Evolutionary conservation across 2,888 invertebrate species (phyloP).

Genomic region (Drosophila vallismaia): DNA sequence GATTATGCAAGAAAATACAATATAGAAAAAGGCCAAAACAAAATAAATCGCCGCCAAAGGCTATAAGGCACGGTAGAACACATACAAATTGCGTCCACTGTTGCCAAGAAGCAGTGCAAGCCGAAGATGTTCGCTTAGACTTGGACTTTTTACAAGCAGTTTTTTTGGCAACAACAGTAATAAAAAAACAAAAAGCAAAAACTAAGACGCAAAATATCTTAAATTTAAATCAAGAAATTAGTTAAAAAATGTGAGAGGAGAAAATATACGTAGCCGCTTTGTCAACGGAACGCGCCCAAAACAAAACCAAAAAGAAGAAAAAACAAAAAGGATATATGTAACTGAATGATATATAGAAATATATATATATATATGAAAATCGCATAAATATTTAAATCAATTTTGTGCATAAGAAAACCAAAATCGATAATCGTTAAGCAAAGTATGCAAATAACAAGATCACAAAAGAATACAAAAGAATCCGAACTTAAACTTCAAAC

Average conservation of each 20-base stretch:
- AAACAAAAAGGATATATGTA: slow-evolving; percentile 6
- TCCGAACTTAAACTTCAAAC: slow-evolving; percentile 29
- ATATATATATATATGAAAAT: slow-evolving; percentile 8
- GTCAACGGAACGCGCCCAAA: slow-evolving; percentile 71
- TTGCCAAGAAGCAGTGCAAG: slow-evolving; percentile 28
- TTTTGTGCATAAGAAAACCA: slow-evolving; percentile 34
- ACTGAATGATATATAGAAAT: slow-evolving; percentile 16
- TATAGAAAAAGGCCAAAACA: slow-evolving; percentile 32
- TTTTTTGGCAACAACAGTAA: background rate
- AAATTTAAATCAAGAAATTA: slow-evolving; percentile 6
- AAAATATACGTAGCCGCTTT: slow-evolving; percentile 66
- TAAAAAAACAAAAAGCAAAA: background rate
- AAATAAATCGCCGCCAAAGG: slow-evolving; percentile 30
- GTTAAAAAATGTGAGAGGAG: slow-evolving; percentile 5
- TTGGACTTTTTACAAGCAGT: slow-evolving; percentile 27
- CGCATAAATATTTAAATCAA: slow-evolving; percentile 34
- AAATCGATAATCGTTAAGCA: slow-evolving; percentile 27
- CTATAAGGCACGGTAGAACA: slow-evolving; percentile 33
- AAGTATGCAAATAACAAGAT: slow-evolving; percentile 13
- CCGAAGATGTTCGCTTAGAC: slow-evolving; percentile 12
- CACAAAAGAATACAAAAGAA: background rate
- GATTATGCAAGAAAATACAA: slow-evolving; percentile 46
- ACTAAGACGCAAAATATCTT: background rate
- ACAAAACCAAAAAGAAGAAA: slow-evolving; percentile 6
- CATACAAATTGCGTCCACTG: slow-evolving; percentile 1